These are phyloP conservation scores for Geophilus truncorum DNA, from an alignment of 2,888 invertebrate species.

Conservation along the genomic window DNA sequence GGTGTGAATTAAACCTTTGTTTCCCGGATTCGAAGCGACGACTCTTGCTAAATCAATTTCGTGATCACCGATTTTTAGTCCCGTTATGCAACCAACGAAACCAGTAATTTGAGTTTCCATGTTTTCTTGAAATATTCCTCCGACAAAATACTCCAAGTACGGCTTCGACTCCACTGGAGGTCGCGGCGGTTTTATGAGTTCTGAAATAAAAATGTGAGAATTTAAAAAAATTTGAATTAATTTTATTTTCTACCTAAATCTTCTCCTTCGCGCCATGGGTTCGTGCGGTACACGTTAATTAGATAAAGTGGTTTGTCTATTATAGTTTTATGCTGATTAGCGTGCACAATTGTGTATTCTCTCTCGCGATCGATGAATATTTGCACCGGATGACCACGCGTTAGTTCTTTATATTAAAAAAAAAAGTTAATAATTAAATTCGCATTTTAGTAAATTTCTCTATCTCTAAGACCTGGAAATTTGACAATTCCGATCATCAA, in stretches of 20 bases:
- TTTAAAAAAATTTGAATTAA: background rate
- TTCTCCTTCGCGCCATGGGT: conserved; percentile 62
- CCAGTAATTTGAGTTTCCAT: conserved; percentile 62
- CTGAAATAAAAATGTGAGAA: conserved; percentile 51
- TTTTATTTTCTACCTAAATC: conserved; percentile 38
- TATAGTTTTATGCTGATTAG: conserved; percentile 70
- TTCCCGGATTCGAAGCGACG: conserved; percentile 37
- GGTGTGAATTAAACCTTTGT: conserved; percentile 30
- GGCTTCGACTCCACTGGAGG: conserved; percentile 84
- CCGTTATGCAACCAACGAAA: conserved; percentile 80
- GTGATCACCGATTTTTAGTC: conserved; percentile 75
- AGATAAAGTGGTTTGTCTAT: conserved; percentile 64
- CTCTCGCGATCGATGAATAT: conserved; percentile 73
- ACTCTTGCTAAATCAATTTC: conserved; percentile 39
- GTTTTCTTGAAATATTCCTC: conserved; percentile 74
- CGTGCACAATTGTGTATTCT: conserved; percentile 69
- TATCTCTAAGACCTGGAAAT: conserved; percentile 53
- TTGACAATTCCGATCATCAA: conserved; percentile 70
- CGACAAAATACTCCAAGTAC: conserved; percentile 78
- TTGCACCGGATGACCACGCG: conserved; percentile 77
- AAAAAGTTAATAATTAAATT: too few relatives aligned
- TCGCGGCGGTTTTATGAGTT: conserved; percentile 78
- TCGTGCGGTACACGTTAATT: conserved; percentile 71
- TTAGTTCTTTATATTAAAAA: conserved; percentile 55
- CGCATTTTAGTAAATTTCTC: too few relatives aligned